Conservation (phyloP, 2,888 invertebrate species). For the Acholoe squamosa region DNA sequence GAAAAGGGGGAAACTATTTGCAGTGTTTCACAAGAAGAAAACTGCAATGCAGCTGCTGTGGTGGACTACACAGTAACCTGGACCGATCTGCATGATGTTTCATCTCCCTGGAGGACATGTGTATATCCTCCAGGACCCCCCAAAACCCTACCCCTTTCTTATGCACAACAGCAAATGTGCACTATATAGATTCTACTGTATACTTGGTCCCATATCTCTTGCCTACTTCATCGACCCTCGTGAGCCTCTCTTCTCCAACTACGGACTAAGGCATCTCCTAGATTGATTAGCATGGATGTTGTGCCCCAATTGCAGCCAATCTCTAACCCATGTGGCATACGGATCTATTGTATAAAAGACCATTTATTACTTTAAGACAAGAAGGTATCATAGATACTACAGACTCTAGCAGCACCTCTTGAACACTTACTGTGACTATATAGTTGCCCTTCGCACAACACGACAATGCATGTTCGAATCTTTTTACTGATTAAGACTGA, state of each 20-base stretch:
- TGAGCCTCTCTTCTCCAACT: not conserved
- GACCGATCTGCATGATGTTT: not conserved
- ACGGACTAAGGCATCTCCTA: conserved; percentile 27
- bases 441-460: conserved; percentile 31
- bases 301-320: not conserved
- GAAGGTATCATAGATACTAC: conserved; percentile 2
- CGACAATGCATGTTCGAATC: not conserved
- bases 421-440: conserved; percentile 6
- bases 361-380: not conserved
- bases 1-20: too few relatives aligned
- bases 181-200: too few relatives aligned
- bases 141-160: not conserved
- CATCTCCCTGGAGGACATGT: conserved; percentile 4
- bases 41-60: not conserved
- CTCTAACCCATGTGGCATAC: not conserved
- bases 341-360: not conserved
- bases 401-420: conserved; percentile 5
- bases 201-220: too few relatives aligned
- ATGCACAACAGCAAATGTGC: too few relatives aligned
- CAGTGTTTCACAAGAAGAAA: not conserved
- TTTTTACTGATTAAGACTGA: not conserved
- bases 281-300: conserved; percentile 18
- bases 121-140: not conserved
- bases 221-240: not conserved
- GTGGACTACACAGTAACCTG: not conserved